A percentile compares a stretch with the other conserved stretches of the same genome.
Conservation (phyloP, 2,113 vertebrate species). For the Mastomys coucha region DNA sequence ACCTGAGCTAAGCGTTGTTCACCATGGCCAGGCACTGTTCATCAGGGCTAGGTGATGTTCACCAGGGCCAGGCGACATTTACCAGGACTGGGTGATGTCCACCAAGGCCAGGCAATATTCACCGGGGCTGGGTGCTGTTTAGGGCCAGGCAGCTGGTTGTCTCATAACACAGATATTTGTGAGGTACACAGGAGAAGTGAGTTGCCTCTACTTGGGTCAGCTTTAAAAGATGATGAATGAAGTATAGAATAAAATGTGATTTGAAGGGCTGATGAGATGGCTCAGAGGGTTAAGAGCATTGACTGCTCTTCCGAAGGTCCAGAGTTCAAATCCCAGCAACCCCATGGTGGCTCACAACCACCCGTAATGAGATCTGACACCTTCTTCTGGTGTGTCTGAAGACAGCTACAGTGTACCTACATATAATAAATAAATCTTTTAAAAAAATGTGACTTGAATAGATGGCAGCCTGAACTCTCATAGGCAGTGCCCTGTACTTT, state of each 20-base stretch:
- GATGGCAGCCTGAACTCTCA: not conserved
- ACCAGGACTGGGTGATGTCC: not conserved
- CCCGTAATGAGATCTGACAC: too few species aligned
- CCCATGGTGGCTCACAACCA: too few species aligned
- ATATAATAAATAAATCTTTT: too few species aligned
- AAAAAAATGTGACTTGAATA: not conserved
- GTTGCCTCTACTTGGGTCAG: not conserved
- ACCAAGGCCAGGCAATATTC: not conserved
- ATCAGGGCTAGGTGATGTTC: not conserved
- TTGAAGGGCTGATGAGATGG: too few species aligned
- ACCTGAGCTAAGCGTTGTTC: not conserved
- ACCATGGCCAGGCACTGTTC: not conserved
- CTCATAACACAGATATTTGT: not conserved
- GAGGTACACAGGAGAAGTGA: not conserved
- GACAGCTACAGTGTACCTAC: too few species aligned
- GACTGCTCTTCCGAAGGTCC: too few species aligned
- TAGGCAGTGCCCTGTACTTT: not conserved
- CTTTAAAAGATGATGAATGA: not conserved
- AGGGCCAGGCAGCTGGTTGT: not conserved
- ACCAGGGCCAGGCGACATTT: not conserved
- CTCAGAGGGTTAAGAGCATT: too few species aligned
- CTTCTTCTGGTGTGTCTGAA: too few species aligned
- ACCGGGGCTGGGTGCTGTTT: not conserved
- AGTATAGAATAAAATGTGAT: conserved; percentile 13
- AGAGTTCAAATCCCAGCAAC: too few species aligned